phyloP scores from a whole-genome alignment of 2,797 vertebrate genomes.

The Halcyon leucocephala region DNA sequence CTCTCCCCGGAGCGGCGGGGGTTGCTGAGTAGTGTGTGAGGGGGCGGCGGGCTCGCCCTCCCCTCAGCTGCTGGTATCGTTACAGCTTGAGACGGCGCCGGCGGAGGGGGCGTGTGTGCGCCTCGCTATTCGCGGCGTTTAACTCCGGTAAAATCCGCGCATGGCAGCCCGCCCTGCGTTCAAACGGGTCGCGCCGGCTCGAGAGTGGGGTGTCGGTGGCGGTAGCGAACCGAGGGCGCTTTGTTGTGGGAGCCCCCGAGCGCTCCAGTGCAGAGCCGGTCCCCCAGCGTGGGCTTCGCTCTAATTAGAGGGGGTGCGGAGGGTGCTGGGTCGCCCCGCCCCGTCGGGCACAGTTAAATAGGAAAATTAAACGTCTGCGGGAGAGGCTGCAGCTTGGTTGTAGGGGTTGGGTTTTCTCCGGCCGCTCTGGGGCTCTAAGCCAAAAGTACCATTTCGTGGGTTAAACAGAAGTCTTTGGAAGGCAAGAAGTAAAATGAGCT shows the following conservation, averaged over 20 bases:
- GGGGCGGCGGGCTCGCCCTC: background rate
- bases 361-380: background rate
- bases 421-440: background rate
- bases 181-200: too few species aligned
- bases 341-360: accelerated
- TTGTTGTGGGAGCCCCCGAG: background rate
- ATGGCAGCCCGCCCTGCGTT: background rate
- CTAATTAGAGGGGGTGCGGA: too few species aligned
- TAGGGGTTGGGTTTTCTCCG: background rate
- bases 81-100: background rate
- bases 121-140: accelerated
- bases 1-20: background rate
- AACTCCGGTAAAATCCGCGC: background rate
- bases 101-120: too few species aligned
- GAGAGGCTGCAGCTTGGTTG: background rate
- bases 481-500: background rate
- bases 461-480: background rate
- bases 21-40: background rate
- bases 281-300: background rate
- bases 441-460: accelerated
- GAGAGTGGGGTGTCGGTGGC: accelerated
- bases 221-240: accelerated
- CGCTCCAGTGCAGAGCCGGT: background rate
- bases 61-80: too few species aligned
- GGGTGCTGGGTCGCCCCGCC: too few species aligned